Evolutionary conservation across 2,113 vertebrate genomes (phyloP).

Genomic region (Lepidothrix coronata): DNA sequence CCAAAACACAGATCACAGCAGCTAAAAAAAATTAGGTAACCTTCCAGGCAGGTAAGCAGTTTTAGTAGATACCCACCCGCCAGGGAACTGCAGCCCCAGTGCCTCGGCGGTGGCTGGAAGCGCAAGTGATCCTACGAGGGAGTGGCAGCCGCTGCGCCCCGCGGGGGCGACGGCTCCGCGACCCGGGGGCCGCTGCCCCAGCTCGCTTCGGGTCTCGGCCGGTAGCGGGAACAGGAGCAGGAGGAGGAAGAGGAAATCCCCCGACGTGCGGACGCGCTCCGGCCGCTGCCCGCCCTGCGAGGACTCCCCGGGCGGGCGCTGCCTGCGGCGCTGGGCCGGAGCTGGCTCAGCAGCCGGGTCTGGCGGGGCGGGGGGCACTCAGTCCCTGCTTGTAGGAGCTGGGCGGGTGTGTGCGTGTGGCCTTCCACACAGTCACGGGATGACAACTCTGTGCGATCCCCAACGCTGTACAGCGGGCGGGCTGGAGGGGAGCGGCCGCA

Average conservation of each 20-base stretch:
- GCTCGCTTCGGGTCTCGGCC: not conserved
- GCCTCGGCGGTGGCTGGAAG: not conserved
- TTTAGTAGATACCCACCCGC: not conserved
- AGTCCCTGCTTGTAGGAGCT: not conserved
- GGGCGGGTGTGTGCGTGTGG: not conserved
- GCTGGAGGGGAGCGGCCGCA: not conserved
- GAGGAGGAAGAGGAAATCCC: not conserved
- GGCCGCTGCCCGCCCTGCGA: not conserved
- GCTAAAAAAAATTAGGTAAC: not conserved
- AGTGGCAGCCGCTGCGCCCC: not conserved
- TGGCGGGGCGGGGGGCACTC: not conserved
- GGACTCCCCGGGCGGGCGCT: not conserved
- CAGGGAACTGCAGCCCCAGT: not conserved
- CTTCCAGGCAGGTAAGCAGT: not conserved
- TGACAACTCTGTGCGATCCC: rapidly evolving
- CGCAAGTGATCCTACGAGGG: not conserved
- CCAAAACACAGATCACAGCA: not conserved
- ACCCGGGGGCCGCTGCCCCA: not conserved
- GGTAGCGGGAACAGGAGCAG: not conserved
- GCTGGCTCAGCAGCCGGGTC: not conserved
- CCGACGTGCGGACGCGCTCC: not conserved
- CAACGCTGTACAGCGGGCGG: not conserved
- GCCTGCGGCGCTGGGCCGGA: not conserved
- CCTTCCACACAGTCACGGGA: not conserved
- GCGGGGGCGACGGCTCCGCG: not conserved